Conservation (phyloP, 2,797 vertebrate species). For the Paramormyrops hopkinsi region DNA sequence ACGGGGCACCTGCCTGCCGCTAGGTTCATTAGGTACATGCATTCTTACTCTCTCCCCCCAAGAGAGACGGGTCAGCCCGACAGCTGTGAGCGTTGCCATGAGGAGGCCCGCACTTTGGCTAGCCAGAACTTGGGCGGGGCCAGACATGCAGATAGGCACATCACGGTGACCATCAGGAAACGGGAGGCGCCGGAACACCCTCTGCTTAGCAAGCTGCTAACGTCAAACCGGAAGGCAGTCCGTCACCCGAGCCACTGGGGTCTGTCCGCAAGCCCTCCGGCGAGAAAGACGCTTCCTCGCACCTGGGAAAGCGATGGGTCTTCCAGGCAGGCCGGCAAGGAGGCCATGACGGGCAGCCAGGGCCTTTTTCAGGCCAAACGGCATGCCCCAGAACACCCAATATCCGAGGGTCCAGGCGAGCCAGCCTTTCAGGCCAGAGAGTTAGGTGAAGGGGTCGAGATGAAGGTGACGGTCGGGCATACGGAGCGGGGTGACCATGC, state of each 20-base stretch:
- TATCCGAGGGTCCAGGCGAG: slow-evolving; percentile 44
- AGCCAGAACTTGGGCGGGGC: slow-evolving; percentile 50
- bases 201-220: slow-evolving; percentile 68
- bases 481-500: slow-evolving; percentile 20
- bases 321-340: slow-evolving; percentile 32
- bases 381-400: slow-evolving; percentile 39
- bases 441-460: slow-evolving; percentile 47
- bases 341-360: slow-evolving; percentile 31
- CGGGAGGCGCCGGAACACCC: slow-evolving; percentile 62
- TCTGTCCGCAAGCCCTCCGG: slow-evolving; percentile 36
- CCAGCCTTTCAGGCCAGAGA: slow-evolving; percentile 50
- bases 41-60: slow-evolving; percentile 78
- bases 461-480: slow-evolving; percentile 39
- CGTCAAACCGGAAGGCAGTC: slow-evolving; percentile 58
- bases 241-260: slow-evolving; percentile 48
- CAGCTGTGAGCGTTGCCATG: slow-evolving; percentile 72
- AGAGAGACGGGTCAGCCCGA: slow-evolving; percentile 66
- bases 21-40: slow-evolving; percentile 81
- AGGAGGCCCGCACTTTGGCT: slow-evolving; percentile 62
- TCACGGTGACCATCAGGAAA: slow-evolving; percentile 61
- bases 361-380: slow-evolving; percentile 36
- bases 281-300: slow-evolving; percentile 38
- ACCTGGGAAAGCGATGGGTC: slow-evolving; percentile 26
- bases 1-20: slow-evolving; percentile 64
- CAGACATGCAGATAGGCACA: slow-evolving; percentile 43